Evolutionary conservation across 2,113 vertebrate species (phyloP).

Genomic region (Noctilio leporinus): DNA sequence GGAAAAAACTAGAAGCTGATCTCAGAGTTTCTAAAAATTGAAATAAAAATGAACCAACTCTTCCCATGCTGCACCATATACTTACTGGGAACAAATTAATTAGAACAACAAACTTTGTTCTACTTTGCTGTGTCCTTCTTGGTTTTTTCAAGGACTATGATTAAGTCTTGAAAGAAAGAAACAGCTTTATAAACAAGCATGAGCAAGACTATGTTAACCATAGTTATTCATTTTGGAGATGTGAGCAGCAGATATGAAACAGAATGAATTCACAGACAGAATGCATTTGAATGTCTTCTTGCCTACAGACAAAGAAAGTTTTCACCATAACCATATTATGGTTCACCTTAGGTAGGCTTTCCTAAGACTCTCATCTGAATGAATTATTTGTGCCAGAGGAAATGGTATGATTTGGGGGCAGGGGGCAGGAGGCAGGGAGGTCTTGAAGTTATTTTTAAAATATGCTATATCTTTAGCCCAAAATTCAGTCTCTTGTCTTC

Average conservation of each 20-base stretch:
- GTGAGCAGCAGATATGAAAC: neutral
- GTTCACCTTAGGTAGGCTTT: neutral
- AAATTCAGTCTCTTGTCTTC: neutral
- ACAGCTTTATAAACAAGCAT: neutral
- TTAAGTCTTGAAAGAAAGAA: neutral
- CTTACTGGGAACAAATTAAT: neutral
- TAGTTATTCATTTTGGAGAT: neutral
- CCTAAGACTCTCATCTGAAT: neutral
- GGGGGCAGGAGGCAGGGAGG: no score
- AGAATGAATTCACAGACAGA: constrained; percentile 23
- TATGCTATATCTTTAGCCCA: neutral
- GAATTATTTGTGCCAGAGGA: neutral
- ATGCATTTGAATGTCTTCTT: neutral
- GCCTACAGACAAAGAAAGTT: neutral
- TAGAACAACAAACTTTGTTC: neutral
- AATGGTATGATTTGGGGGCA: neutral
- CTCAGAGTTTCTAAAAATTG: neutral
- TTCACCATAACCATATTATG: neutral
- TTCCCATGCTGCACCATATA: neutral
- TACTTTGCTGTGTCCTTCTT: neutral
- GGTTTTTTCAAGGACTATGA: neutral
- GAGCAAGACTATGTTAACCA: neutral
- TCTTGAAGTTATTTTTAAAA: neutral
- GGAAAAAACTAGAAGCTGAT: neutral
- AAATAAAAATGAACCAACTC: neutral